Base-by-base conservation (phyloP, 2,888 invertebrate genomes). In the Hedychridium roseum region DNA sequence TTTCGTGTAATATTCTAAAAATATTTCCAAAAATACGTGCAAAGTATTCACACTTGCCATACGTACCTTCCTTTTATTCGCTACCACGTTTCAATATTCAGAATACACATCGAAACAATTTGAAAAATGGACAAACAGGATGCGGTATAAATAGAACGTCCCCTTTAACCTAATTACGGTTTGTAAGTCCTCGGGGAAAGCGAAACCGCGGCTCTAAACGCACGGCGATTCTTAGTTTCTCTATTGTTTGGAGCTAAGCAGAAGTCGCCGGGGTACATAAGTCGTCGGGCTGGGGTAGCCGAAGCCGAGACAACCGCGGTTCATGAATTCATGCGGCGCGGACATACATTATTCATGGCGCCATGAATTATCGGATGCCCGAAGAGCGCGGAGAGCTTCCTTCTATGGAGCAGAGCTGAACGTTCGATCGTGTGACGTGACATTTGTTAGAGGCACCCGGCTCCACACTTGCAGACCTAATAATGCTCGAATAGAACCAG, bases 261-360 rank as follows among this genome's bases (percentile, higher is more conserved):
- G 26, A 42, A 54, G 54, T 42, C 54, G 21, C 45, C 53, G 27
- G 35, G 41, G 54, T 20, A 30, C 47, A 44, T 17, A 34, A 56
- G 55, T 30, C n/a, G 39, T 28, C 53, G 53, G 35, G 41, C 26
- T 14, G n/a, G 3, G 15, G 9, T 44, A 15, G 17, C 4, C 37
- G 21, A 21, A 30, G 37, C 39, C 30, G 50, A 50, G 40, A 38
- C 56, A 50, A 40, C 46, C 40, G 30, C 45, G 50, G 40, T 57
- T 60, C 62, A 57, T 60, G 63, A 62, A 62, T 62, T 62, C 50
- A 54, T 60, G 60, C 54, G 48, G 53, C 31, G 31, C 43, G 21
- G 15, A 11, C 41, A 63, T 62, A 37, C 57, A 62, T 62, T 63
- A 62, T 62, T 62, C 60, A 62, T 59, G 46, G 46, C 50, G 57